Conservation (phyloP, 1,140 invertebrate species). For the Bombus waltoni region DNA sequence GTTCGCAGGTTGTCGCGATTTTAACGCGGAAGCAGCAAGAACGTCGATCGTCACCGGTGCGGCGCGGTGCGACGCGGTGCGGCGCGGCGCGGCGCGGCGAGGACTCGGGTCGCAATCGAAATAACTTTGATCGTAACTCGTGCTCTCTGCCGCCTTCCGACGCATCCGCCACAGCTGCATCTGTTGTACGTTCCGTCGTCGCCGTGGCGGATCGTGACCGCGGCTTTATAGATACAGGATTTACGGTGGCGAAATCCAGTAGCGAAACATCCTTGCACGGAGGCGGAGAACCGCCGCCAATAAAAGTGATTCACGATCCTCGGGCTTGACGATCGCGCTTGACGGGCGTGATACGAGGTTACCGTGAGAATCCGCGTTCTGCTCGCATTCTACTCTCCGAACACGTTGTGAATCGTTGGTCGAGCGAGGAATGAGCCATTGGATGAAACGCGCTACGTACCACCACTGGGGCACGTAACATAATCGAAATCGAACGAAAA, state of each 20-base stretch:
- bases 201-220: neutral
- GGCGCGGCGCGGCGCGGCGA: neutral
- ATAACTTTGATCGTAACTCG: neutral
- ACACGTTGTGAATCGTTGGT: neutral
- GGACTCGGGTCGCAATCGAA: neutral
- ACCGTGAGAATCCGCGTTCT: neutral
- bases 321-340: neutral
- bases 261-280: neutral
- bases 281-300: neutral
- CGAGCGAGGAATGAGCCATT: neutral
- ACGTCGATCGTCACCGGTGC: no score
- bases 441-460: neutral
- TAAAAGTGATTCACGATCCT: conserved; percentile 9
- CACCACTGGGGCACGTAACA: no score
- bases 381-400: neutral
- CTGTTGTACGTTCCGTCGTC: neutral
- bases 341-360: neutral
- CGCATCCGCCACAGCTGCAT: neutral
- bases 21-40: conserved; percentile 11
- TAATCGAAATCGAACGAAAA: neutral
- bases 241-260: neutral
- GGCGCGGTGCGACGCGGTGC: no score
- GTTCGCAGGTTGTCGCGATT: neutral
- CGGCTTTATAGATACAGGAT: conserved; percentile 9
- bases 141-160: neutral